These are phyloP conservation scores for Epinephelus awoara DNA, from an alignment of 2,797 vertebrate species.

Conservation along the genomic window DNA sequence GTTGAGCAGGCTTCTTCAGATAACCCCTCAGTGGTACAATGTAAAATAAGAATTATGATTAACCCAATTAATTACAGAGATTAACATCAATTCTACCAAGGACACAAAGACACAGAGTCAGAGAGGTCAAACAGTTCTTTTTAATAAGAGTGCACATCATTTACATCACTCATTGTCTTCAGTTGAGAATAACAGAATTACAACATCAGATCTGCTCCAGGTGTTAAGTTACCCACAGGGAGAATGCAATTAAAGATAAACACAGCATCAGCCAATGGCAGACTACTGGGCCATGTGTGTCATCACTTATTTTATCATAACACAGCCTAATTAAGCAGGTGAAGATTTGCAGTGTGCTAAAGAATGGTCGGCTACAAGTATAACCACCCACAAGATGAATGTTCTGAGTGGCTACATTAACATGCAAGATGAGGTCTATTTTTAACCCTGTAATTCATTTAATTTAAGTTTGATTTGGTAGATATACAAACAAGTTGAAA, in stretches of 20 bases:
- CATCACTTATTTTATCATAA: conserved; percentile 16
- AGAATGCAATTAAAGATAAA: conserved; percentile 40
- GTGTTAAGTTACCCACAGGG: conserved; percentile 9
- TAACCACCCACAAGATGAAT: background rate
- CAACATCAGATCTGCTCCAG: conserved; percentile 24
- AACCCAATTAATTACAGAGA: conserved; percentile 45
- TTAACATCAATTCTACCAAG: conserved; percentile 36
- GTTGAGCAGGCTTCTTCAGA: conserved; percentile 1
- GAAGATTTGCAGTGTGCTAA: conserved; percentile 2
- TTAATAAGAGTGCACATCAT: conserved; percentile 47
- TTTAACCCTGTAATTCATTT: background rate
- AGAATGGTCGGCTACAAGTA: background rate
- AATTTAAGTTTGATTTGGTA: background rate
- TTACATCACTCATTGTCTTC: conserved; percentile 41
- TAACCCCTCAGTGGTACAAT: conserved; percentile 8
- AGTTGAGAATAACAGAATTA: conserved; percentile 19
- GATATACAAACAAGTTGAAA: background rate
- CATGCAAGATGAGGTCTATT: conserved; percentile 12
- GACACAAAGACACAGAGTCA: conserved; percentile 31
- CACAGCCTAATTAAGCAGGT: conserved; percentile 25
- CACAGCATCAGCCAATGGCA: conserved; percentile 43
- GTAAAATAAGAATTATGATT: conserved; percentile 21
- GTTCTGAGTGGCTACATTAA: conserved; percentile 4
- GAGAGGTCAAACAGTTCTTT: conserved; percentile 36
- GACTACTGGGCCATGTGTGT: background rate